Evolutionary conservation across 2,888 invertebrate species (phyloP).

Genomic region (Abrostola tripartita): DNA sequence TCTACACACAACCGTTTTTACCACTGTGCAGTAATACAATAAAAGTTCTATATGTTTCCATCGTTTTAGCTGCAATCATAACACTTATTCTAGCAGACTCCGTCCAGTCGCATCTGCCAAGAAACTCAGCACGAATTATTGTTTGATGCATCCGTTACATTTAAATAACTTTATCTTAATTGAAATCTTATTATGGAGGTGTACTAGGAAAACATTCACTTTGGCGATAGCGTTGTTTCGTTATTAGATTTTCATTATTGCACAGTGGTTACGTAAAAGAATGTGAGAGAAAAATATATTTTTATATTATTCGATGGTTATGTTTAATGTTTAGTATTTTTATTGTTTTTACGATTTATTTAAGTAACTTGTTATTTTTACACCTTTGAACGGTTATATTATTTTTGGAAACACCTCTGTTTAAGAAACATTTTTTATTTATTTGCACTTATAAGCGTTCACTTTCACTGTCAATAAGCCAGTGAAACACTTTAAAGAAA

Average conservation of each 20-base stretch:
- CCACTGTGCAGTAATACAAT: slow-evolving; percentile 26
- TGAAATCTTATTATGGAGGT: slow-evolving; percentile 69
- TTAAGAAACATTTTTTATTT: not conserved
- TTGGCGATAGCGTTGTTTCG: slow-evolving; percentile 39
- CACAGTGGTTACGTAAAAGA: slow-evolving; percentile 16
- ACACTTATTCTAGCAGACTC: slow-evolving; percentile 61
- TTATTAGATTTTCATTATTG: slow-evolving; percentile 32
- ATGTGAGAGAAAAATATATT: slow-evolving; percentile 2
- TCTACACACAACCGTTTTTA: slow-evolving; percentile 4
- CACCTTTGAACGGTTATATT: too few species aligned
- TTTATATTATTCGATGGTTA: not conserved
- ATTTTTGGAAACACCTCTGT: too few species aligned
- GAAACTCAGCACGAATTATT: slow-evolving; percentile 72
- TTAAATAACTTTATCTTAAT: slow-evolving; percentile 78
- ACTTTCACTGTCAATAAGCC: not conserved
- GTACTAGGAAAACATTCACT: slow-evolving; percentile 49
- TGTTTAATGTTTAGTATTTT: not conserved
- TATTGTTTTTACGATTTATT: not conserved
- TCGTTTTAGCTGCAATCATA: slow-evolving; percentile 64
- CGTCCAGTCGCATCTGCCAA: slow-evolving; percentile 68
- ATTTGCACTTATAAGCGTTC: not conserved
- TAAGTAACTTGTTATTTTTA: not conserved
- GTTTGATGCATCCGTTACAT: slow-evolving; percentile 74
- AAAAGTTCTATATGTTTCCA: slow-evolving; percentile 59
- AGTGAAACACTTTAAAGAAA: not conserved